Base-by-base conservation (phyloP, 2,888 invertebrate species). In the Amiota minor region DNA sequence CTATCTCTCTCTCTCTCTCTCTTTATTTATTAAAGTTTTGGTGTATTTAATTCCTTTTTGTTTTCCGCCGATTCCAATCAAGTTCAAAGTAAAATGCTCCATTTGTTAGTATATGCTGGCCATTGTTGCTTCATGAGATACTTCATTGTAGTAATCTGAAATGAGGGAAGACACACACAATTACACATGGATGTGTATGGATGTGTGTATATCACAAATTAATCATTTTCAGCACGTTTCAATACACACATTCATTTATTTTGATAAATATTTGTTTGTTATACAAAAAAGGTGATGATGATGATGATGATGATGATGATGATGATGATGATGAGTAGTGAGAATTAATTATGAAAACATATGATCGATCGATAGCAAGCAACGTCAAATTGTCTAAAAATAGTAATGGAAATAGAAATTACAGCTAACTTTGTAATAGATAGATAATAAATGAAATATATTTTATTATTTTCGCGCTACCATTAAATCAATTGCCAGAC, bases 241-340 rank as follows among this genome's bases (percentile, higher is more conserved):
- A 47, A 71, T 23, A 2, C 16, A 45, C 47, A 53, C 68, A 18
- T 46, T 45, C 67, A 68, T 47, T 16, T 81, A 82, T 78, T 84
- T 83, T 80, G 82, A 84, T 83, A 83, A 83, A 81, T 84, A 83
- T 81, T 82, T 83, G 81, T 77, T 16, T 79, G 74, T 81, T n/a
- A 6, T 12, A 50, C 12, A 50, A 50, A 50, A 50, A 16, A 47
- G 49, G 49, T 16, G 18, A 67, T 49, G 12, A 9, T 75, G 72
- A 72, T 70, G 68, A 35, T 35, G 35, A 35, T 75, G 72, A 72
- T 70, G 68, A 35, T 35, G 35, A 35, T n/a, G 49, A 67, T 16
- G 18, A 67, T 49, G 12, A 9, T 75, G 72, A 72, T 70, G 68
- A 35, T 35, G 35, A 35, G 35, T 35, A 6, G 35, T 35, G 6